A percentile compares a stretch with the other conserved stretches of the same genome.
These are phyloP conservation scores for Epinephelus malabaricus DNA, from an alignment of 2,797 vertebrate species.

Conservation along the genomic window DNA sequence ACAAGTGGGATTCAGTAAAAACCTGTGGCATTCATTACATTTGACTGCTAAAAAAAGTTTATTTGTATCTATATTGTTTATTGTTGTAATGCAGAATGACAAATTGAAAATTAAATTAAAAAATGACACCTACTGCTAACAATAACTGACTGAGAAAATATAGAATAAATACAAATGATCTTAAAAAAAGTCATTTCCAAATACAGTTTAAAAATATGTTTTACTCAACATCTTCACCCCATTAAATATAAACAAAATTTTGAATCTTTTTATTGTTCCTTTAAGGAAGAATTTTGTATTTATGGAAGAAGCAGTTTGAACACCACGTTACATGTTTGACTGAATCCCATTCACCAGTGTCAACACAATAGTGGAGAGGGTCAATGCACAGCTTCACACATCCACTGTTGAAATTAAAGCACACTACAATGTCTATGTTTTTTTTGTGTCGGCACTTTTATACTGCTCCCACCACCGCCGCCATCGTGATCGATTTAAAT, in stretches of 20 bases:
- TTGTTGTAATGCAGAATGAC: conserved; percentile 1
- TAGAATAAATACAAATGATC: neutral
- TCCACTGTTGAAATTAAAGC: conserved; percentile 74
- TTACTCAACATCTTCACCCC: conserved; percentile 16
- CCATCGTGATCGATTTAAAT: conserved; percentile 28
- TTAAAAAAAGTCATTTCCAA: neutral
- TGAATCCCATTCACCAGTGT: conserved; percentile 63
- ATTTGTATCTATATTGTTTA: neutral
- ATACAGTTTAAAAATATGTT: neutral
- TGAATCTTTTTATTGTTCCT: neutral
- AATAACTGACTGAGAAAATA: neutral
- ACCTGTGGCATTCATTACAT: conserved; percentile 6
- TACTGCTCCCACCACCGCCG: conserved; percentile 26
- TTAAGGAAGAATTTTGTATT: conserved; percentile 23
- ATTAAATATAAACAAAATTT: neutral
- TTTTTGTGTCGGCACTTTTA: conserved; percentile 75
- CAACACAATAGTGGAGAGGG: conserved; percentile 65
- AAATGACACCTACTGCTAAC: neutral
- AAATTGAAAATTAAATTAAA: neutral
- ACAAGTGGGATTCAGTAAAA: conserved; percentile 52
- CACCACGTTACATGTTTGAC: conserved; percentile 49
- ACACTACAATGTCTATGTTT: conserved; percentile 64
- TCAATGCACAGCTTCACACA: conserved; percentile 81
- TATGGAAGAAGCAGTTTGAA: conserved; percentile 41
- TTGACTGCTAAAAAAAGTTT: neutral